Conservation (phyloP, 2,797 vertebrate genomes). For the Prunella strophiata region DNA sequence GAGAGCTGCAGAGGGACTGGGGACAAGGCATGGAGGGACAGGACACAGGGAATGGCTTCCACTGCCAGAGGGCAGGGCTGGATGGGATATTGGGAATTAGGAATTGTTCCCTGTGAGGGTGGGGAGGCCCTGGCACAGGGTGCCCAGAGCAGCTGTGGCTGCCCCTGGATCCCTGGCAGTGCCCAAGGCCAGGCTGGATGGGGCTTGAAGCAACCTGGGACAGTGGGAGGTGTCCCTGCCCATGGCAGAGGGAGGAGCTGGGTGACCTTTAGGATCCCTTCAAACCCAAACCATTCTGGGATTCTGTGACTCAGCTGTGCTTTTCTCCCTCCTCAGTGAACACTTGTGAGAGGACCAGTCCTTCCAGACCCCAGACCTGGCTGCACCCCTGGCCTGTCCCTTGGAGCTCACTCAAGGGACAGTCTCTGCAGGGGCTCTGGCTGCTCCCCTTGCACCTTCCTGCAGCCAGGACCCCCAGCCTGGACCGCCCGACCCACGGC, state of each 20-base stretch:
- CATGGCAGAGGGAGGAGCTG: background rate
- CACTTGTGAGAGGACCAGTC: constrained; percentile 54
- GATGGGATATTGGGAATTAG: background rate
- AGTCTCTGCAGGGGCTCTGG: background rate
- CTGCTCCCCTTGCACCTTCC: background rate
- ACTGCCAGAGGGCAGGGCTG: background rate
- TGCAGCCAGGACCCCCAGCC: background rate
- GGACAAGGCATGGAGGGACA: background rate
- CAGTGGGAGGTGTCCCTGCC: background rate
- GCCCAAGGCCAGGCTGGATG: rapidly evolving
- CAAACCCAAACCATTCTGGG: background rate
- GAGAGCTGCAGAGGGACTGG: background rate
- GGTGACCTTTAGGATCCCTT: background rate
- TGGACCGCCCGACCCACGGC: rapidly evolving
- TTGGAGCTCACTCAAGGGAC: background rate
- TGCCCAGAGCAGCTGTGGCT: background rate
- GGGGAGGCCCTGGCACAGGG: background rate
- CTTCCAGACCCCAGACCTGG: background rate
- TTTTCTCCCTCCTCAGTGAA: background rate
- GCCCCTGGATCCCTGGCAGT: background rate
- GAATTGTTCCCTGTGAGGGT: rapidly evolving
- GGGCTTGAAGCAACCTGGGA: rapidly evolving
- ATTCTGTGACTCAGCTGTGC: background rate
- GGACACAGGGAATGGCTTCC: background rate
- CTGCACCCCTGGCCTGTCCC: constrained; percentile 19